Evolutionary conservation across 2,888 invertebrate genomes (phyloP), one percentile per base, ranked within the genome.

Genomic region (Volucella inanis): DNA sequence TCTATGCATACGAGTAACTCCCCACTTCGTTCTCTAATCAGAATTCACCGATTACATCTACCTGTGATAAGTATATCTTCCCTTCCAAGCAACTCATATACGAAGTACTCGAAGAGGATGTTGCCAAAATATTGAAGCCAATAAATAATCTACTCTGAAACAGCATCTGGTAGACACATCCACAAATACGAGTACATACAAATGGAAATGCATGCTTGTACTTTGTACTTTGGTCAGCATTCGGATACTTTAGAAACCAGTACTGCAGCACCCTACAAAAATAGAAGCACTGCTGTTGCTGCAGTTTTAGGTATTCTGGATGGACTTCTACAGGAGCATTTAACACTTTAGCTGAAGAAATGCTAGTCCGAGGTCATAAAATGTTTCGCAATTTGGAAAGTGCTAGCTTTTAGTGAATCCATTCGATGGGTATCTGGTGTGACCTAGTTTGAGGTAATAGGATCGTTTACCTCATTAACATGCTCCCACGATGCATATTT

Each of bases 381-480:
- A 45, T 9, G 31, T 18, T 55, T 55, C 15, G 55, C 55, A 68
- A 47, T 55, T 68, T 55, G 14, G 47, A 8, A 54, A 38, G n/a
- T 45, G 15, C 15, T 45, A 38, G 68, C 45, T 55, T 55, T 68
- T 55, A 68, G 68, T 3, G 47, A 38, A 45, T 31, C 67, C 67
- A 31, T 67, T 54, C 22, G 52, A 15, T 10, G 15, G 12, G 11
- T 12, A 11, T 3, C 54, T 31, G 54, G 54, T 22, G 54, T 6
- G 31, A 38, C 55, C 10, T 50, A 18, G 50, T 50, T 50, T 15
- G 38, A 12, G 39, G 18, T 41, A 65, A 52, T 52, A 41, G 18
- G 15, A 52, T 65, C 50, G 41, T n/a, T 65, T 65, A 50, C 52
- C 41, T 49, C 65, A 52, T 65, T 52, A 65, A 41, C 18, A n/a